Conservation (phyloP, 1,140 invertebrate genomes). For the Lepidotrigona ventralis region DNA sequence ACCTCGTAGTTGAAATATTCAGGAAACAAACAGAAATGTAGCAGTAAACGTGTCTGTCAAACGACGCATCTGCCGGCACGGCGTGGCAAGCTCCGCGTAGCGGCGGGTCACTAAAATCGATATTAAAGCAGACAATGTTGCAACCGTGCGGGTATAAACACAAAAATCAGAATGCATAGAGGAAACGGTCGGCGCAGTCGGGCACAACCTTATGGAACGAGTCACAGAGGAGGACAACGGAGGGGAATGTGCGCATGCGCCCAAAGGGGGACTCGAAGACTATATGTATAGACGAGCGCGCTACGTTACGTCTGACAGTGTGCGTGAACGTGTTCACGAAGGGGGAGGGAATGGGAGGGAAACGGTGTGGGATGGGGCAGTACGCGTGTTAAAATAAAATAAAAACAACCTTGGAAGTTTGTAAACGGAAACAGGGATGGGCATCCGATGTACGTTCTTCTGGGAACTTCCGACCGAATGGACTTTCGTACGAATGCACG, state of each 20-base stretch:
- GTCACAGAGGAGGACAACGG: constrained; percentile 29
- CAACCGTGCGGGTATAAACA: constrained; percentile 11
- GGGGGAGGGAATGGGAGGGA: neutral
- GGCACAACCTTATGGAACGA: constrained; percentile 21
- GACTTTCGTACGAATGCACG: neutral
- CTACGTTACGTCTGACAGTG: constrained; percentile 14
- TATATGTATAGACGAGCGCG: neutral
- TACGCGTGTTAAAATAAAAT: constrained; percentile 32
- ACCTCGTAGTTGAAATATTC: neutral
- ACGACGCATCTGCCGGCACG: constrained; percentile 7
- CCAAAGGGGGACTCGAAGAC: neutral
- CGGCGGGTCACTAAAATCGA: constrained; percentile 53
- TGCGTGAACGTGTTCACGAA: neutral
- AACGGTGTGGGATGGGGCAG: neutral
- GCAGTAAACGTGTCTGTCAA: neutral
- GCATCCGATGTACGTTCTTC: constrained; percentile 17
- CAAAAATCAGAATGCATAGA: constrained; percentile 34
- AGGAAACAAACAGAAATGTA: neutral
- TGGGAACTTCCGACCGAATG: neutral
- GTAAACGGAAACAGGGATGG: constrained; percentile 41
- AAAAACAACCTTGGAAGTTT: constrained; percentile 33
- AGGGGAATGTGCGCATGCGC: constrained; percentile 35
- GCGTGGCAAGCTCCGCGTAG: constrained; percentile 45
- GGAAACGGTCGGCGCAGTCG: constrained; percentile 34
- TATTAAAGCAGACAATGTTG: constrained; percentile 55